A percentile compares a stretch with the other conserved stretches of the same genome.
phyloP scores from a whole-genome alignment of 2,113 vertebrate species.

The Xenopus borealis region DNA sequence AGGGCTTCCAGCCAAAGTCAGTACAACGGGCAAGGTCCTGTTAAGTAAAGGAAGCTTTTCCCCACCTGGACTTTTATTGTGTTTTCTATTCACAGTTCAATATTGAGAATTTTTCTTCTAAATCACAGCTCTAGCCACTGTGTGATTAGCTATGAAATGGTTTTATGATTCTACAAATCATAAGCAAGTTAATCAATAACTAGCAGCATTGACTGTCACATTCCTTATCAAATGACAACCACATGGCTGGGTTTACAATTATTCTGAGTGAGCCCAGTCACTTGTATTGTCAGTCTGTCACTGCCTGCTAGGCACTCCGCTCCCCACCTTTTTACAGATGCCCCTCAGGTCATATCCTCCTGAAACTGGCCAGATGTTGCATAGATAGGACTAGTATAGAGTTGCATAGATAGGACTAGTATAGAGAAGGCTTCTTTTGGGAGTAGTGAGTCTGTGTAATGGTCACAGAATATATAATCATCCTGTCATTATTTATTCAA shows the following conservation, averaged over 20 bases:
- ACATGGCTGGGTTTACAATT: conserved; percentile 68
- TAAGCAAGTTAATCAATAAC: conserved; percentile 51
- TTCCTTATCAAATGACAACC: conserved; percentile 62
- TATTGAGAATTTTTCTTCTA: too few relatives aligned
- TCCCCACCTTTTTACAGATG: conserved; percentile 67
- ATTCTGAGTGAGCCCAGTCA: conserved; percentile 56
- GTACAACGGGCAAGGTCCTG: too few relatives aligned
- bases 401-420: conserved; percentile 16
- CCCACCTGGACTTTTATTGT: too few relatives aligned
- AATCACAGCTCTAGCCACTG: too few relatives aligned
- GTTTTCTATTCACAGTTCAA: too few relatives aligned
- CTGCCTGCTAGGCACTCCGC: conserved; percentile 52
- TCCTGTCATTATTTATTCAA: too few relatives aligned
- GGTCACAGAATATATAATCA: too few relatives aligned
- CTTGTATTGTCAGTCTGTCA: conserved; percentile 52
- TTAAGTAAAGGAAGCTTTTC: too few relatives aligned
- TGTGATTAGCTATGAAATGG: too few relatives aligned
- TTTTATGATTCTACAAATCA: conserved; percentile 15
- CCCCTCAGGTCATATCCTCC: conserved; percentile 52
- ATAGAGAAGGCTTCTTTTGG: conserved; percentile 30
- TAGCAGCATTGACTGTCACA: conserved; percentile 50
- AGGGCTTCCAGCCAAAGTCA: too few relatives aligned
- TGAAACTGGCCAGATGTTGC: conserved; percentile 54
- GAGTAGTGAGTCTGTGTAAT: neutral
- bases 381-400: conserved; percentile 8